Evolutionary conservation across 2,888 invertebrate species (phyloP).

Genomic region (Drosophila nr. perissopoda): DNA sequence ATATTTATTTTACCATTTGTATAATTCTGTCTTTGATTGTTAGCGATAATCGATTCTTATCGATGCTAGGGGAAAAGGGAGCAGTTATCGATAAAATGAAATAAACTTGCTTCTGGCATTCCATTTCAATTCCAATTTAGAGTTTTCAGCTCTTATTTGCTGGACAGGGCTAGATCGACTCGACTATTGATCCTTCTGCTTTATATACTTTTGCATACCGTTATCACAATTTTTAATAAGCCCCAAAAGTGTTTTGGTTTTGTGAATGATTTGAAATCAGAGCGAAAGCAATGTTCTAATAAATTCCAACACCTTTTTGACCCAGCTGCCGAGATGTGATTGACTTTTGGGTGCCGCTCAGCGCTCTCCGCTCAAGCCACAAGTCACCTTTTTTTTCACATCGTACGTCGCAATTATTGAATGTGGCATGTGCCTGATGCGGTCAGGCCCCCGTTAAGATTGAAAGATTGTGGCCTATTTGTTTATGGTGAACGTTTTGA

Average conservation of each 20-base stretch:
- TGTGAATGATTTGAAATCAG: neutral
- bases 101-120: neutral
- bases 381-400: neutral
- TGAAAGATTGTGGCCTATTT: slow-evolving; percentile 37
- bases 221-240: neutral
- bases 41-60: neutral
- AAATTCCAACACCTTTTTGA: neutral
- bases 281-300: neutral
- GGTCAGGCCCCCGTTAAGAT: slow-evolving; percentile 64
- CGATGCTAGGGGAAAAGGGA: neutral
- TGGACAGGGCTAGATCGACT: neutral
- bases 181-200: neutral
- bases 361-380: neutral
- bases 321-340: slow-evolving; percentile 53
- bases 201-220: neutral
- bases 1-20: neutral
- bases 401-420: slow-evolving; percentile 39
- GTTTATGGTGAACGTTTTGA: slow-evolving; percentile 66
- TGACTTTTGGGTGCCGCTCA: neutral
- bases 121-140: neutral
- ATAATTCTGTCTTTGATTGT: neutral
- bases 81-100: neutral
- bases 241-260: neutral
- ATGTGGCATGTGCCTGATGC: slow-evolving; percentile 42
- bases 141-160: neutral